Base-by-base conservation (phyloP, 2,888 invertebrate genomes). In the Dynastes hyllus region DNA sequence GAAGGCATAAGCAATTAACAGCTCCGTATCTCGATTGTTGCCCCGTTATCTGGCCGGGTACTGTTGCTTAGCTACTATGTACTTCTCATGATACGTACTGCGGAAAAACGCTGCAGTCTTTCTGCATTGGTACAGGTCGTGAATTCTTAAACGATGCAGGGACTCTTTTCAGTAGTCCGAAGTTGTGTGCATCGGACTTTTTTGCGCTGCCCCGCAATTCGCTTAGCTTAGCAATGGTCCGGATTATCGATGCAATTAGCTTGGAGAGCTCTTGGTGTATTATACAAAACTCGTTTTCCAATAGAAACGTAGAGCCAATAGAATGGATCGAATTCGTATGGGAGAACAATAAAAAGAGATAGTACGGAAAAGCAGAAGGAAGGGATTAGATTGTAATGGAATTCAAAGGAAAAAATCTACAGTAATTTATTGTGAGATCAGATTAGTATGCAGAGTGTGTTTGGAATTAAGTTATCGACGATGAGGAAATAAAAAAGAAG, bases 81-180 rank as follows among this genome's bases (percentile, higher is more conserved):
- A 9, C 27, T 63, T 63, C 63, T 27, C 55, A 51, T 9, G 40
- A 5, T 29, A 11, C 32, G 27, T 51, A 71, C 71, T 71, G 73
- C 70, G 61, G 78, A 45, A 37, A 65, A 63, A 78, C 78, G 71
- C 63, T 76, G 70, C 71, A 78, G 76, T 78, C 55, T 50, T 77
- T 66, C 29, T 45, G 58, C 50, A 70, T 37, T 37, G 37, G 66
- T 75, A 77, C 69, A 53, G 53, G 40, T 78, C 65, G 40, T 78
- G 78, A 78, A 78, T 73, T 65, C 78, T 70, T 78, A 78, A 78
- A 77, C 58, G 45, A 9, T 29, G 27, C 58, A 11, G 53, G 55
- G 45, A 40, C 22, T 51, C 45, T 50, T 50, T 67, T 67, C 45
- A 16, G 27, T 50, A 50, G 51, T 69, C 69, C 22, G 55, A 8